These are phyloP conservation scores for Mythimna vitellina DNA, from an alignment of 2,888 invertebrate genomes.

Conservation along the genomic window DNA sequence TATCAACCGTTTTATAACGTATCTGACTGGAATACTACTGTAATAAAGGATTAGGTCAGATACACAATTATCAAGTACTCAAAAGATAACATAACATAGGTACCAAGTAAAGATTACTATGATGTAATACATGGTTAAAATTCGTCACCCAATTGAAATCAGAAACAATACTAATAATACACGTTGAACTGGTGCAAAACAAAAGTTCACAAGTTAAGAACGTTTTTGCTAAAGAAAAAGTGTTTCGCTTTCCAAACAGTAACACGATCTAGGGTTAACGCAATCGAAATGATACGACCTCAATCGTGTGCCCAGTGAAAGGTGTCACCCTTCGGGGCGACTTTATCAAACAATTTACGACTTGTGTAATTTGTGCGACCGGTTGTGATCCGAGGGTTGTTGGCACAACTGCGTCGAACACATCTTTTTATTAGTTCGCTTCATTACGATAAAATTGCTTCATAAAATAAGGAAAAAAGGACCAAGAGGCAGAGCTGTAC, in stretches of 20 bases:
- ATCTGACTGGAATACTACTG: slow-evolving; percentile 9
- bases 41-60: slow-evolving; percentile 31
- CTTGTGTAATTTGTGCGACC: slow-evolving; percentile 53
- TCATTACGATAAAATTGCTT: slow-evolving; percentile 41
- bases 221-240: slow-evolving; percentile 36
- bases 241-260: slow-evolving; percentile 47
- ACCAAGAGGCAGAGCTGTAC: slow-evolving; percentile 17
- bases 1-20: slow-evolving; percentile 24
- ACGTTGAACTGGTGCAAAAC: slow-evolving; percentile 32
- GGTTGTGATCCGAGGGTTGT: slow-evolving; percentile 57
- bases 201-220: slow-evolving; percentile 40
- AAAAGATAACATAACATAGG: slow-evolving; percentile 9
- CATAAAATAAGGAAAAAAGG: slow-evolving; percentile 23
- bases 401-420: slow-evolving; percentile 28
- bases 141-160: slow-evolving; percentile 16
- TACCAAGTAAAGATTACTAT: slow-evolving; percentile 5
- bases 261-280: slow-evolving; percentile 52
- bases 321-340: slow-evolving; percentile 62
- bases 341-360: slow-evolving; percentile 59
- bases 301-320: slow-evolving; percentile 55
- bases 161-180: slow-evolving; percentile 2
- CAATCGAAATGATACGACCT: slow-evolving; percentile 60
- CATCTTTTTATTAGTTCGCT: slow-evolving; percentile 49
- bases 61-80: slow-evolving; percentile 7
- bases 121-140: background rate